phyloP scores from a whole-genome alignment of 2,888 invertebrate species.

The Epiblema foenella region DNA sequence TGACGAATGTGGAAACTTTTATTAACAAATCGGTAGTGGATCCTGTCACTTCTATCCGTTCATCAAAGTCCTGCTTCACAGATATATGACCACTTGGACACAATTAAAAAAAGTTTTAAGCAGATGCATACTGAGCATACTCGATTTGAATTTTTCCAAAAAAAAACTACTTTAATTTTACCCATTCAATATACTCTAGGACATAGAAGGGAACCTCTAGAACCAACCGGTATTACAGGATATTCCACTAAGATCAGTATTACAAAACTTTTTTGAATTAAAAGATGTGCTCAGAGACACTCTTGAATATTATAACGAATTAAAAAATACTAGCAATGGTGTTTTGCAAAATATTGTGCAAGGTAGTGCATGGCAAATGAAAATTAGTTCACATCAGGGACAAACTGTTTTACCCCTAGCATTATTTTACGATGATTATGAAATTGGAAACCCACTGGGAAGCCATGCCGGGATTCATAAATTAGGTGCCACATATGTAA shows the following conservation, averaged over 20 bases:
- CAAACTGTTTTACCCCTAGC: slow-evolving; percentile 10
- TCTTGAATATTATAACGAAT: slow-evolving; percentile 14
- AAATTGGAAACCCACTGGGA: slow-evolving; percentile 6
- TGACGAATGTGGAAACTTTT: slow-evolving; percentile 6
- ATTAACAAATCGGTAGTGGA: not conserved
- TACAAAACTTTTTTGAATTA: slow-evolving; percentile 15
- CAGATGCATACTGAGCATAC: slow-evolving; percentile 8
- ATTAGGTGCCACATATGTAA: slow-evolving; percentile 6
- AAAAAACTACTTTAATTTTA: slow-evolving; percentile 1
- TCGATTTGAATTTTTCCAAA: slow-evolving; percentile 9
- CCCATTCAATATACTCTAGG: slow-evolving; percentile 9
- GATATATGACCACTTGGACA: not conserved
- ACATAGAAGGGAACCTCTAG: not conserved
- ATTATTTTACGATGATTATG: slow-evolving; percentile 8
- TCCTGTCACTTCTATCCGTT: slow-evolving; percentile 1
- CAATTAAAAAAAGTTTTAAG: not conserved
- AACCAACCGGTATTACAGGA: slow-evolving; percentile 2
- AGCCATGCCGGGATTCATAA: slow-evolving; percentile 8
- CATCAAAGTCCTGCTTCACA: not conserved
- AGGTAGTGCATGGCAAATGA: slow-evolving; percentile 13
- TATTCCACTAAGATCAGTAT: slow-evolving; percentile 4
- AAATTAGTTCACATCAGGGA: not conserved
- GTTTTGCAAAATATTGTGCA: slow-evolving; percentile 13
- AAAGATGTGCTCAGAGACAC: not conserved
- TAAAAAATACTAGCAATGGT: not conserved